These are phyloP conservation scores for Megatriorchis doriae DNA, from an alignment of 2,113 vertebrate genomes.

Conservation along the genomic window DNA sequence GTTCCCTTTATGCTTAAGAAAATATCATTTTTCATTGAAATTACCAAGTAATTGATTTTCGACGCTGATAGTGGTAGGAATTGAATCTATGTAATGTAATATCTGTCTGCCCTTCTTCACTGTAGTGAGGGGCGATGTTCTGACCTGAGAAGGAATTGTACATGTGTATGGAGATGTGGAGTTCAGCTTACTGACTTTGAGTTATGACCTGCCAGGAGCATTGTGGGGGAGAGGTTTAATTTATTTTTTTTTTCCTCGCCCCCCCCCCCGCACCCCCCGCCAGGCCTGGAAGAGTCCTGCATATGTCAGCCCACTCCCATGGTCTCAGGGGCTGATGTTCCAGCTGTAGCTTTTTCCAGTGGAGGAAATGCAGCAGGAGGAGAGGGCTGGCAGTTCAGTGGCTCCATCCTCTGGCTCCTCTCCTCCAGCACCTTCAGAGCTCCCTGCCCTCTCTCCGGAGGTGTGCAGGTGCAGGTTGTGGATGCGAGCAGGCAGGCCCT, in stretches of 20 bases:
- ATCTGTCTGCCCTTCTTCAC: background rate
- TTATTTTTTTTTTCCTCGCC: background rate
- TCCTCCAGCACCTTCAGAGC: background rate
- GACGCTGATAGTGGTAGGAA: background rate
- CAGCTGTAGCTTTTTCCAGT: background rate
- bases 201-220: background rate
- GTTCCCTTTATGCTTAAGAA: background rate
- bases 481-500: background rate
- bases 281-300: background rate
- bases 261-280: fast-evolving
- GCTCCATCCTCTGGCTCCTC: background rate
- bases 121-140: background rate
- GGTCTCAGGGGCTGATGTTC: background rate
- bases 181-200: background rate
- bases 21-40: background rate
- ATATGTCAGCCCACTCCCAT: background rate
- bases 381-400: background rate
- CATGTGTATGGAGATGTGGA: fast-evolving
- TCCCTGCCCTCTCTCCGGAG: background rate
- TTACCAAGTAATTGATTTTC: background rate
- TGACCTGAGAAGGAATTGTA: background rate
- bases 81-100: background rate
- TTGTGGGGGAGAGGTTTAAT: background rate
- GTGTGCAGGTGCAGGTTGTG: no score
- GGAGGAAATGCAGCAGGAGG: background rate